Evolutionary conservation across 1,140 invertebrate species (phyloP), one percentile per base, ranked within the genome.

Genomic region (Drosophila kanapiae): DNA sequence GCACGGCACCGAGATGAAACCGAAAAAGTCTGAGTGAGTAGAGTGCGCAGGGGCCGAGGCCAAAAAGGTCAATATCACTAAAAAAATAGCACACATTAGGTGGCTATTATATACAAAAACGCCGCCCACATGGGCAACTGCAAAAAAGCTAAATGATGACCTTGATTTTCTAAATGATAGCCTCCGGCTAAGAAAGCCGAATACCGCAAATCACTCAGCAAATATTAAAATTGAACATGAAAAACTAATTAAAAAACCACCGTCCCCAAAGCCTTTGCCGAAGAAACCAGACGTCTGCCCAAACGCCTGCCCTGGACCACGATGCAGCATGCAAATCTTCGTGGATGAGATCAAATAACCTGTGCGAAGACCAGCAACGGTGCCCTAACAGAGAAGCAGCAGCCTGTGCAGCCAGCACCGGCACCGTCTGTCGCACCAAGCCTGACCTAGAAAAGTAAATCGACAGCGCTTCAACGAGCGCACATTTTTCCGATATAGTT

Each of bases 191-290:
- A 3, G 33, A 37, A 54, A 18, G n/a, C 51, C 51, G 16, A 54
- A 18, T 13, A 37, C 31, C 51, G 51, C 16, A 54, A 53, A 33
- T 54, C 33, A 54, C 33, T 54, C 51, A 54, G 33, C 16, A 11
- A 38, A 54, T 8, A 54, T 54, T 14, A 37, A 54, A 54, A 6
- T 13, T 13, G 37, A 23, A 18, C 37, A 54, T 53, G 1, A 16
- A 31, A 53, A 1, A 35, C 3, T 53, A 53, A 14, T 7, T 16
- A 37, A 9, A 9, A 43, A 40, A 23, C 43, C 63, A 57, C 54
- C 16, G 42, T 58, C 64, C 40, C 54, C 54, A 35, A 67, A 59
- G 45, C 54, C 43, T 6, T 58, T 67, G 37, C 64, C 54, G 43
- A 58, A 49, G 38, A 65, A 13, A 57, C 42, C 42, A 27, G 23